These are phyloP conservation scores for Chelon auratus DNA, from an alignment of 2,797 vertebrate species.

Conservation along the genomic window DNA sequence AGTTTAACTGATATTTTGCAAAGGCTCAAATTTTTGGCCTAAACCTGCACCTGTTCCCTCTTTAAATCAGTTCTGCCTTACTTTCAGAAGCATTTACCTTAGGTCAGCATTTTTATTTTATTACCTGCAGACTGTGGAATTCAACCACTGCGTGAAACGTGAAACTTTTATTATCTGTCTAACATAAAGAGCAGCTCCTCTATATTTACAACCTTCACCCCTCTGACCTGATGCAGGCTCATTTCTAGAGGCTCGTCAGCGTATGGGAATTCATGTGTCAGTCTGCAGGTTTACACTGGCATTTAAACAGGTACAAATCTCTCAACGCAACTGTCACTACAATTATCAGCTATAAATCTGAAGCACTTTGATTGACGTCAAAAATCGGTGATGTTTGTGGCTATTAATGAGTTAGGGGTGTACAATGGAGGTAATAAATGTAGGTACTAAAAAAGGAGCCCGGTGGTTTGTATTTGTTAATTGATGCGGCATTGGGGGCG, in stretches of 20 bases:
- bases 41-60: neutral
- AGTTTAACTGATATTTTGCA: too few species aligned
- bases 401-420: neutral
- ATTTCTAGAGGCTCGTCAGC: slow-evolving; percentile 11
- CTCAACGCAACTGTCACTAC: neutral
- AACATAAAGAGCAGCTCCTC: neutral
- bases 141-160: neutral
- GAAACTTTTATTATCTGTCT: neutral
- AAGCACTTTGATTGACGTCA: neutral
- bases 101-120: neutral
- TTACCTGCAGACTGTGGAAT: neutral
- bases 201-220: neutral
- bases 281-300: neutral
- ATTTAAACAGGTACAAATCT: neutral
- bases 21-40: too few species aligned
- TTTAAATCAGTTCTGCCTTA: neutral
- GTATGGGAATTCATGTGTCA: neutral
- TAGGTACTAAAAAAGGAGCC: too few species aligned
- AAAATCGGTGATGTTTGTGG: neutral
- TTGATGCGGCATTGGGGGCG: too few species aligned
- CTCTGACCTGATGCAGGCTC: neutral
- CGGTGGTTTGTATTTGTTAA: neutral
- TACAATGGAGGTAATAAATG: neutral
- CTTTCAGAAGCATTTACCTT: too few species aligned
- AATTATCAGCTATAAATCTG: slow-evolving; percentile 21